Evolutionary conservation across 1,140 invertebrate genomes (phyloP), one percentile per base, ranked within the genome.

Genomic region (Cheumatopsyche charites): DNA sequence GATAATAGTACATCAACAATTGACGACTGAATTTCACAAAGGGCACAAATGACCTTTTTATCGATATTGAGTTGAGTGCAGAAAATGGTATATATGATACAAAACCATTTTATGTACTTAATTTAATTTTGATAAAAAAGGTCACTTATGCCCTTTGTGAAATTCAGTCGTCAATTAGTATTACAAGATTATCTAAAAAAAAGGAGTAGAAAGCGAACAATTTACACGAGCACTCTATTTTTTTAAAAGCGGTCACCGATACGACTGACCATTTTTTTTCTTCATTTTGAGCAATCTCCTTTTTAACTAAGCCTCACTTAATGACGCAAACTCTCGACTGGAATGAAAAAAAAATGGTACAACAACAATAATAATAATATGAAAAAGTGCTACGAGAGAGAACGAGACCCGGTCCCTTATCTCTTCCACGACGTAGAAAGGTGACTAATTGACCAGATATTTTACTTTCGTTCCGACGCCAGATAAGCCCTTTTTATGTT

Each of bases 361-460:
- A n/a, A n/a, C n/a, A n/a, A n/a, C n/a, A n/a, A n/a, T n/a, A n/a
- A 36, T 36, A 36, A 36, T 36, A 36, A 36, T 36, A 36, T 36
- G 29, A 58, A 25, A 58, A 58, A 58, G 21, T 13, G 55, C n/a
- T 12, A 26, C 21, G 11, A 58, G 49, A n/a, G 15, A 19, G 23
- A 17, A n/a, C 17, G 19, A 21, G 12, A 58, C 55, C 23, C 19
- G 55, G 17, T 21, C 13, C 43, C 55, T 58, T 58, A 58, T 58
- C 55, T 58, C 55, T 58, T 58, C 55, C 55, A 58, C 55, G 25
- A 58, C 55, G 55, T 58, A 58, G 55, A 58, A 58, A 58, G 55
- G 55, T 58, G 55, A 58, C 55, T 58, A 58, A 58, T 58, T 58
- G 55, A 58, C 55, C 55, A 58, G 55, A 58, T 58, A 58, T 58